Percentiles rank a stretch among this genome's conserved stretches.
Evolutionary conservation across 2,113 vertebrate species (phyloP).

Genomic region (Polyodon spathula): DNA sequence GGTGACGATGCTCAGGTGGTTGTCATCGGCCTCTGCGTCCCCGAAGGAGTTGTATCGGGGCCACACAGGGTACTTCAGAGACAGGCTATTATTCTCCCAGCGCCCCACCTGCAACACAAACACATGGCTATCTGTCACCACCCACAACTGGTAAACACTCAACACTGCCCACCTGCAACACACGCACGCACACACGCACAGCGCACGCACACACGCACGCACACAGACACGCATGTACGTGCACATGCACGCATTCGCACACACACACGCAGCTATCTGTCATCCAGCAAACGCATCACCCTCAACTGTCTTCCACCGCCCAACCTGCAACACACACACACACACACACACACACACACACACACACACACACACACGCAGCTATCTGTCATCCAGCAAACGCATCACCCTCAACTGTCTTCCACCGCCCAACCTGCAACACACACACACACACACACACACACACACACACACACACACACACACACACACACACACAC

Average conservation of each 20-base stretch:
- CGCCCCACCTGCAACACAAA: conserved; percentile 73
- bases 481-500: conserved; percentile 11
- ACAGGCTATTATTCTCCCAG: conserved; percentile 87
- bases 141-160: no score
- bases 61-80: conserved; percentile 88
- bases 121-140: conserved; percentile 14
- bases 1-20: conserved; percentile 94
- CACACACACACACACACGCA: no score
- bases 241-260: no score
- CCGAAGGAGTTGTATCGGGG: conserved; percentile 86
- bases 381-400: no score
- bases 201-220: neutral
- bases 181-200: neutral
- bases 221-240: neutral
- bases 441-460: neutral
- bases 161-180: neutral
- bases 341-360: neutral
- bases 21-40: conserved; percentile 82
- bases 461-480: no score
- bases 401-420: neutral
- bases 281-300: no score
- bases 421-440: neutral
- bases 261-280: no score
- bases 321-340: neutral
- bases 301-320: neutral